These are phyloP conservation scores for Synergus gifuensis DNA, from an alignment of 2,888 invertebrate genomes.

Conservation along the genomic window DNA sequence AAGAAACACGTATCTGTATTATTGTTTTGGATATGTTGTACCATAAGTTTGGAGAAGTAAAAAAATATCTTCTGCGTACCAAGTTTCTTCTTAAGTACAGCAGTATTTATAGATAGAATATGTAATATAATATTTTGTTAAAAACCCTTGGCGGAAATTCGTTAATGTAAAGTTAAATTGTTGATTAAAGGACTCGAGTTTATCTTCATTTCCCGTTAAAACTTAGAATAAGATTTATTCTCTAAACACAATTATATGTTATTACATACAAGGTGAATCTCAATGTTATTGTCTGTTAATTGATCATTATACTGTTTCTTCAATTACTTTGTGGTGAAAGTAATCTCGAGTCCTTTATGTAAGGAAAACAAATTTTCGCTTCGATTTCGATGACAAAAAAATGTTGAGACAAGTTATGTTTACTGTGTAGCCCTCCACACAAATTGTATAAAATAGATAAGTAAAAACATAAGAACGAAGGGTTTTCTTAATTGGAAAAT, in stretches of 20 bases:
- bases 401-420: neutral
- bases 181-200: constrained; percentile 64
- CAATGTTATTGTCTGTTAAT: neutral
- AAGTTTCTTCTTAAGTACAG: constrained; percentile 30
- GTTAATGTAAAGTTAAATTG: constrained; percentile 68
- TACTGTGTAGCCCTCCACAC: neutral
- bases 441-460: constrained; percentile 16
- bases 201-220: constrained; percentile 52
- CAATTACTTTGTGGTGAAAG: constrained; percentile 5
- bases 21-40: constrained; percentile 1
- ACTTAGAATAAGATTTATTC: neutral
- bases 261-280: neutral
- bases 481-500: neutral
- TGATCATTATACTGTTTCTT: neutral
- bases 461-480: neutral
- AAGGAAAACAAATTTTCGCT: constrained; percentile 67
- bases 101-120: constrained; percentile 63
- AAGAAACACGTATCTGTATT: constrained; percentile 11
- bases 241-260: neutral
- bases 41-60: constrained; percentile 45
- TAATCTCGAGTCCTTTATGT: constrained; percentile 40
- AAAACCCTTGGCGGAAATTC: constrained; percentile 72
- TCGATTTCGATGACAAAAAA: constrained; percentile 44
- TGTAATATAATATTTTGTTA: constrained; percentile 78
- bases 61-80: constrained; percentile 39